Evolutionary conservation across 2,888 invertebrate species (phyloP).

Genomic region (Eubasilissa splendida): DNA sequence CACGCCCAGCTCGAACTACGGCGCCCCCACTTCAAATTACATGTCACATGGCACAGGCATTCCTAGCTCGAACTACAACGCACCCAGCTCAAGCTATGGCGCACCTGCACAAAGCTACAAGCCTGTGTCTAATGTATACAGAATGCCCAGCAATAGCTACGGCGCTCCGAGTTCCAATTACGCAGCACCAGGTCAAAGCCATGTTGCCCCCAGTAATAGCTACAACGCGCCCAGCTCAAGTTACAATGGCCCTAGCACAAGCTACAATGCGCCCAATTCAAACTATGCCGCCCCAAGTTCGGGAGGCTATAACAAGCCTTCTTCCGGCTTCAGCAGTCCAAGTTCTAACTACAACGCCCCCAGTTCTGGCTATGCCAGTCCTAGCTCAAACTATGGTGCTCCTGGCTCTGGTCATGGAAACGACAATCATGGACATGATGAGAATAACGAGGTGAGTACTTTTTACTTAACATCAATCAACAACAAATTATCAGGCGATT

Average conservation of each 20-base stretch:
- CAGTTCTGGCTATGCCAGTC: conserved; percentile 37
- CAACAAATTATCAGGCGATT: too few species aligned
- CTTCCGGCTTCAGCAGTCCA: conserved; percentile 59
- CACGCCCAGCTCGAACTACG: conserved; percentile 59
- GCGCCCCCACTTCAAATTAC: conserved; percentile 56
- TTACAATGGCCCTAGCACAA: conserved; percentile 60
- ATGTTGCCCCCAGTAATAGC: conserved; percentile 38
- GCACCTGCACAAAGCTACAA: conserved; percentile 43
- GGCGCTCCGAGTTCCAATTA: conserved; percentile 62
- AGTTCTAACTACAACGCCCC: conserved; percentile 46
- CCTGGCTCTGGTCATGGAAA: conserved; percentile 53
- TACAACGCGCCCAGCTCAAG: conserved; percentile 60
- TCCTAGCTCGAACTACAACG: conserved; percentile 29
- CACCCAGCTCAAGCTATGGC: conserved; percentile 59
- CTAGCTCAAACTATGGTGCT: conserved; percentile 58
- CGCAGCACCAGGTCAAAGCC: conserved; percentile 50
- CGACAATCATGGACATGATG: conserved; percentile 60
- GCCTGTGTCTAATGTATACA: conserved; percentile 57
- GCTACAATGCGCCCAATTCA: conserved; percentile 61
- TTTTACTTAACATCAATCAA: too few species aligned
- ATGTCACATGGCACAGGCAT: conserved; percentile 64
- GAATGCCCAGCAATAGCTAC: conserved; percentile 63
- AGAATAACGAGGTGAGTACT: conserved; percentile 64
- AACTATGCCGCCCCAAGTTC: conserved; percentile 56
- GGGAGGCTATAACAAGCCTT: conserved; percentile 63